Evolutionary conservation across 2,113 vertebrate genomes (phyloP).

Genomic region (Balaenoptera acutorostrata): DNA sequence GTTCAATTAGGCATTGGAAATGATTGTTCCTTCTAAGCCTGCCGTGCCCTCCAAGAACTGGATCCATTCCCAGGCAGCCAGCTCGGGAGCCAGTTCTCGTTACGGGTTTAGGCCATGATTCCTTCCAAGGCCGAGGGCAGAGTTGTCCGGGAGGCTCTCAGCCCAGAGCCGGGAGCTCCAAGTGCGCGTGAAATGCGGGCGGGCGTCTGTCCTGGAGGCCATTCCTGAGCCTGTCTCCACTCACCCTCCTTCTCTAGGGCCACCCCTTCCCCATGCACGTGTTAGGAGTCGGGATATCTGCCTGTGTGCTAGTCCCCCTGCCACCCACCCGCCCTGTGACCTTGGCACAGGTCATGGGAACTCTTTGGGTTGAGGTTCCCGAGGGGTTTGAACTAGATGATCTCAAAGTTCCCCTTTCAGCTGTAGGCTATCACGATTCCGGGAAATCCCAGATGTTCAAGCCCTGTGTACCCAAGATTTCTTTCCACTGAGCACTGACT

Average conservation of each 20-base stretch:
- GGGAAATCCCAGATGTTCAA: neutral
- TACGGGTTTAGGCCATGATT: neutral
- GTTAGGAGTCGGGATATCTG: neutral
- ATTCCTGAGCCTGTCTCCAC: neutral
- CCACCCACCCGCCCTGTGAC: neutral
- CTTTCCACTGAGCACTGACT: neutral
- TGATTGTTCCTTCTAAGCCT: slow-evolving; percentile 46
- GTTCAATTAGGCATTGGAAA: slow-evolving; percentile 62
- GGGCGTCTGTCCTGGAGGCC: neutral
- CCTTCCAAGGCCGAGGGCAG: neutral
- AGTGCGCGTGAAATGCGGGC: fast-evolving
- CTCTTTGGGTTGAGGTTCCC: neutral
- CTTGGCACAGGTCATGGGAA: neutral
- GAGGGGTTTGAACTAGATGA: neutral
- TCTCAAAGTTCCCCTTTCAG: neutral
- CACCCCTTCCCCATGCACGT: neutral
- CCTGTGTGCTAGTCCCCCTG: neutral
- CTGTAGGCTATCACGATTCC: neutral
- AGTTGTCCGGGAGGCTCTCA: neutral
- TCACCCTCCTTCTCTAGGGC: neutral
- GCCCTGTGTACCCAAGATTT: neutral
- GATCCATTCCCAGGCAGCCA: slow-evolving; percentile 37
- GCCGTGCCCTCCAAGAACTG: slow-evolving; percentile 61
- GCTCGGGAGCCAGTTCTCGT: neutral
- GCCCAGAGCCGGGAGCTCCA: neutral